Percentiles rank a stretch among this genome's conserved stretches.
Conservation (phyloP, 1,140 invertebrate genomes). For the Gonioctena quinquepunctata region DNA sequence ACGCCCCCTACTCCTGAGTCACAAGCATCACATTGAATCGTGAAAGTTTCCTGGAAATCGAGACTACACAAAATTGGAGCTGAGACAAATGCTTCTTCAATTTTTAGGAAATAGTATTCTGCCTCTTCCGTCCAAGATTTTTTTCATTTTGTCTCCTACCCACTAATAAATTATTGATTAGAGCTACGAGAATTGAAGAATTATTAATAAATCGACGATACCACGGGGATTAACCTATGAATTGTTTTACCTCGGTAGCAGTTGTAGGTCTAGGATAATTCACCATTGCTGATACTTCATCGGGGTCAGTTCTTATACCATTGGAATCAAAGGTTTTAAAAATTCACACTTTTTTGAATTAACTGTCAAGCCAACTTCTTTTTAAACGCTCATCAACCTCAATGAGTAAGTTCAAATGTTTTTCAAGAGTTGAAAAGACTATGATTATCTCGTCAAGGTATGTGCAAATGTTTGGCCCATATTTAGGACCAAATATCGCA, state of each 20-base stretch:
- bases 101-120: slow-evolving; percentile 25
- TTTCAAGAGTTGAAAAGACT: slow-evolving; percentile 45
- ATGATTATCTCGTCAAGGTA: slow-evolving; percentile 53
- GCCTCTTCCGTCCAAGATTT: neutral
- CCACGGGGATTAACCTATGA: slow-evolving; percentile 40
- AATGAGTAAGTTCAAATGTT: slow-evolving; percentile 43
- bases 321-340: slow-evolving; percentile 27
- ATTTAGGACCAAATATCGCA: slow-evolving; percentile 44
- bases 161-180: slow-evolving; percentile 51
- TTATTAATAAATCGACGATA: slow-evolving; percentile 57
- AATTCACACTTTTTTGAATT: slow-evolving; percentile 51
- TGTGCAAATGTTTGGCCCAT: slow-evolving; percentile 39
- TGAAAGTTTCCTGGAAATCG: slow-evolving; percentile 34
- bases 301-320: slow-evolving; percentile 19
- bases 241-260: slow-evolving; percentile 41
- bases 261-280: slow-evolving; percentile 42
- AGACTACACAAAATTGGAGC: slow-evolving; percentile 36
- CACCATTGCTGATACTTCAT: slow-evolving; percentile 33
- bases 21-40: slow-evolving; percentile 30
- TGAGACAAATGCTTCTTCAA: slow-evolving; percentile 29
- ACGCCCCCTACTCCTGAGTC: slow-evolving; percentile 34
- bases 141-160: slow-evolving; percentile 30
- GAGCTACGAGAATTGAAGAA: slow-evolving; percentile 47
- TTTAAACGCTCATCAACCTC: slow-evolving; percentile 29
- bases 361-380: slow-evolving; percentile 34